Percentiles rank a stretch among this genome's conserved stretches.
phyloP scores from a whole-genome alignment of 2,797 vertebrate genomes.

The Dallia pectoralis region DNA sequence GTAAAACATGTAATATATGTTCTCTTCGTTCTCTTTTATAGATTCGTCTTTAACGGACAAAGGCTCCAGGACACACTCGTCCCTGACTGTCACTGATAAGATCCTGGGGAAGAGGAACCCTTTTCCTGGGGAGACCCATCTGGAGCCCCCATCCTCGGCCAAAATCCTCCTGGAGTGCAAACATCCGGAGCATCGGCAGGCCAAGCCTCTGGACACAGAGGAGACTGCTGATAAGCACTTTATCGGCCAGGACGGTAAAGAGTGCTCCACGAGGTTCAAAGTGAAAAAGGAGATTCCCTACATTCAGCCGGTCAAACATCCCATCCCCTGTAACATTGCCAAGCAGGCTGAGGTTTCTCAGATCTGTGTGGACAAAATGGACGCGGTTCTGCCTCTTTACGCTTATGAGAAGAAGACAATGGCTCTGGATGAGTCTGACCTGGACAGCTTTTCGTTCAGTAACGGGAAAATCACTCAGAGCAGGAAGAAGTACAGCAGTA shows the following conservation, averaged over 20 bases:
- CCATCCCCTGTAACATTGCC: constrained; percentile 78
- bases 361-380: constrained; percentile 79
- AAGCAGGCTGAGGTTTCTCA: constrained; percentile 79
- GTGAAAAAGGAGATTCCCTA: constrained; percentile 89
- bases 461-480: constrained; percentile 81
- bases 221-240: constrained; percentile 84
- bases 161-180: constrained; percentile 89
- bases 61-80: constrained; percentile 89
- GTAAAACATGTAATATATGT: no score
- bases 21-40: constrained; percentile 56
- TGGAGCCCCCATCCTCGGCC: constrained; percentile 87
- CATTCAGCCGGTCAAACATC: constrained; percentile 83
- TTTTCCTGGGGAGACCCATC: constrained; percentile 85
- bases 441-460: constrained; percentile 80
- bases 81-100: constrained; percentile 87
- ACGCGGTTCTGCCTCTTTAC: constrained; percentile 72
- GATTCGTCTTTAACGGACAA: constrained; percentile 94
- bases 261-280: constrained; percentile 84
- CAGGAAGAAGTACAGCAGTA: constrained; percentile 84
- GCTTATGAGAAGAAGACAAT: constrained; percentile 79
- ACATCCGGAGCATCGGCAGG: constrained; percentile 87
- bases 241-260: constrained; percentile 72
- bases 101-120: constrained; percentile 85
- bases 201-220: constrained; percentile 81
- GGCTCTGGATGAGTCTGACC: constrained; percentile 77